phyloP scores from a whole-genome alignment of 1,140 invertebrate species.

The Orius insidiosus region DNA sequence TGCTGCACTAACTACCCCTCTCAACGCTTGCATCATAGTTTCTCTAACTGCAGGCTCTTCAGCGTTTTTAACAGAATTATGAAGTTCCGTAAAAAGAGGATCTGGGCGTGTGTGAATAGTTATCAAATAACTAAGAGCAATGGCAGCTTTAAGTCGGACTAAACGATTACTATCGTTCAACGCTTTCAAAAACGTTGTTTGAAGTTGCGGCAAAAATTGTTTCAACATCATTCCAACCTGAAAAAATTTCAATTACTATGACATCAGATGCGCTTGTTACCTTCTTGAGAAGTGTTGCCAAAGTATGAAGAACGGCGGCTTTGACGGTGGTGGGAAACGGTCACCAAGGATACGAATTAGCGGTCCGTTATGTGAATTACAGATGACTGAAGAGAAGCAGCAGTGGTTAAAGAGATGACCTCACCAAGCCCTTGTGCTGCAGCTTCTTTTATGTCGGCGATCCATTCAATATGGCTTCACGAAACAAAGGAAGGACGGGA shows the following conservation, averaged over 20 bases:
- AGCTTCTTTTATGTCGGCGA: constrained; percentile 82
- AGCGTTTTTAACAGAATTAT: constrained; percentile 63
- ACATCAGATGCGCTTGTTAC: constrained; percentile 26
- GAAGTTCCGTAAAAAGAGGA: constrained; percentile 79
- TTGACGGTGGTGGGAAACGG: constrained; percentile 81
- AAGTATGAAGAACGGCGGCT: constrained; percentile 84
- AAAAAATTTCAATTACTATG: constrained; percentile 10
- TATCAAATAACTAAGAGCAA: constrained; percentile 73
- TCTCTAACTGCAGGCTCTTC: constrained; percentile 73
- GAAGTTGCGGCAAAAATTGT: constrained; percentile 93
- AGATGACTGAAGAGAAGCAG: constrained; percentile 75
- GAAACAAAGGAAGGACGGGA: constrained; percentile 82
- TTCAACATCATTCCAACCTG: constrained; percentile 82
- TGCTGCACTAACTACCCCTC: constrained; percentile 62
- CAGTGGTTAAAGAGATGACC: constrained; percentile 71
- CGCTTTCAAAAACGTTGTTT: constrained; percentile 93
- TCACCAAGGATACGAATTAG: constrained; percentile 94
- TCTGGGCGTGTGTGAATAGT: constrained; percentile 75
- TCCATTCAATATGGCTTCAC: constrained; percentile 90
- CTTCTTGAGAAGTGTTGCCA: constrained; percentile 80
- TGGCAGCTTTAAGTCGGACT: constrained; percentile 77
- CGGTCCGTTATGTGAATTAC: constrained; percentile 95
- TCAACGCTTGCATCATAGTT: constrained; percentile 78
- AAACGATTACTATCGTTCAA: constrained; percentile 72
- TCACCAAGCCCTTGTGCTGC: constrained; percentile 88